Evolutionary conservation across 2,888 invertebrate genomes (phyloP).

Genomic region (Willowsia nigromaculata): DNA sequence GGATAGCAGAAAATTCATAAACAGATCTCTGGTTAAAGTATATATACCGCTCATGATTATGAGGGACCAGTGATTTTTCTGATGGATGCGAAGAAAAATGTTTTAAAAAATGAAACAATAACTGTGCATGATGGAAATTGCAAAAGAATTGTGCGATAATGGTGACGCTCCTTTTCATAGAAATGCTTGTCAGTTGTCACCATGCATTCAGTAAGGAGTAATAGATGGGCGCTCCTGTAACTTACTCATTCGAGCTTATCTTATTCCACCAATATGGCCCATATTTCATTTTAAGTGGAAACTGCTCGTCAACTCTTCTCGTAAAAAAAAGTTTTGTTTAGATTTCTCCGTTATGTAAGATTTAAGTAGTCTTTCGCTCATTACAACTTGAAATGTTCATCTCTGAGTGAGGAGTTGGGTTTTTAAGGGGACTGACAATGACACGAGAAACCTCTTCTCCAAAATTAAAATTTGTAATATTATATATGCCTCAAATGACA

Average conservation of each 20-base stretch:
- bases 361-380: no score
- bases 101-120: no score
- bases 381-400: background rate
- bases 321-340: background rate
- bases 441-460: slow-evolving; percentile 30
- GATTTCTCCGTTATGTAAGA: background rate
- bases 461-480: background rate
- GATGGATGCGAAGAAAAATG: no score
- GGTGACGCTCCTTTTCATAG: no score
- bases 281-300: background rate
- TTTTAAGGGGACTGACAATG: slow-evolving; percentile 16
- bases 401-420: background rate
- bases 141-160: no score
- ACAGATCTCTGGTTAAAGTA: no score
- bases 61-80: no score
- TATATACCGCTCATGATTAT: no score
- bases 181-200: no score
- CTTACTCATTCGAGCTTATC: background rate
- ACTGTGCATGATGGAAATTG: no score
- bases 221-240: no score
- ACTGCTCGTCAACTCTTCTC: background rate
- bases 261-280: background rate
- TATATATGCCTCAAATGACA: background rate
- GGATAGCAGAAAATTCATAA: background rate
- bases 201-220: no score